Base-by-base conservation (phyloP, 2,797 vertebrate species). In the Scarus forsteni region DNA sequence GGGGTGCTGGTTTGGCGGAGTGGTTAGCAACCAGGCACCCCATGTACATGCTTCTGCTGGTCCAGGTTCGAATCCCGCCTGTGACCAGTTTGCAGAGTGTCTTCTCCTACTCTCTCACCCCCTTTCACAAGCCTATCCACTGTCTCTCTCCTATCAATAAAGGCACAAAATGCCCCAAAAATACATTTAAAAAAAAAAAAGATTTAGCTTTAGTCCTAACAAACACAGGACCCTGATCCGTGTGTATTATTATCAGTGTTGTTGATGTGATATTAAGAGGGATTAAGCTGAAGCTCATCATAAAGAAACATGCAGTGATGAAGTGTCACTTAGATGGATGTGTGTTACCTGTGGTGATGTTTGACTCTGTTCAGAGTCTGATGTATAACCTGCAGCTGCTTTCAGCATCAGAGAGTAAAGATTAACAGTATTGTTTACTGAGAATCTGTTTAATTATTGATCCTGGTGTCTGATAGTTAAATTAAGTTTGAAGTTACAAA, bases 311-410 rank as follows among this genome's bases (percentile, higher is more conserved):
- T 13, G 7, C 8, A 12, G 56, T 3, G 46, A 9, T n/a, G 35
- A 10, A 11, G 43, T 49, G 9, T 43, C 9, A 10, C 48, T 6
- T 27, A 7, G 45, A 48, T 13, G 8, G 35, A 16, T 0, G 8
- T 11, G 9, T 16, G 35, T 55, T 36, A 39, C 19, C 14, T 38
- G 16, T 10, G 14, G 19, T 10, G 0, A 0, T 43, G 63, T 68
- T 65, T 57, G 44, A 66, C 19, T 6, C 43, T 77, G 0, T 7
- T 54, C 43, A 19, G 46, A 12, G 42, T 39, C 45, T 66, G 63
- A 82, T 85, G 52, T 58, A 68, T 27, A 50, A 66, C 56, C 16
- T 52, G 11, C 51, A 56, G 63, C 36, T 50, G 13, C 14, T n/a
- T 55, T 56, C 11, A 1, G 36, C 72, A 45, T 16, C 1, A 5